These are phyloP conservation scores for Sitodiplosis mosellana DNA, from an alignment of 1,140 invertebrate species.

Conservation along the genomic window DNA sequence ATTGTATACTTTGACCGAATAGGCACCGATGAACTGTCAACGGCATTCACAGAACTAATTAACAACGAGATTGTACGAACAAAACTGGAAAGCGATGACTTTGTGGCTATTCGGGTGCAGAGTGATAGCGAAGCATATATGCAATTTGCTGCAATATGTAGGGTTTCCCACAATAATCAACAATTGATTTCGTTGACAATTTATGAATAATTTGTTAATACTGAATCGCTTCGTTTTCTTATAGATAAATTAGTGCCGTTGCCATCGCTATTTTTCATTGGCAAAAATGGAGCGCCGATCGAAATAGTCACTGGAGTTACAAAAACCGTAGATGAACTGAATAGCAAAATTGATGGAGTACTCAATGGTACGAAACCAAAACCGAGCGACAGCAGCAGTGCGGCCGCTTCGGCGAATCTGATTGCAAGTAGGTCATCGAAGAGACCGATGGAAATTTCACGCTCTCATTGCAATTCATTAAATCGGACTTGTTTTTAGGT, in stretches of 20 bases:
- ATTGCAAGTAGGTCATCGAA: not conserved
- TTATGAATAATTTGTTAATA: not conserved
- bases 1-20: not conserved
- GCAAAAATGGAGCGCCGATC: constrained; percentile 49
- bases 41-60: constrained; percentile 34
- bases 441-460: too few species aligned
- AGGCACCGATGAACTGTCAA: constrained; percentile 51
- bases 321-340: constrained; percentile 25
- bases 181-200: constrained; percentile 1
- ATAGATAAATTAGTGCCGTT: constrained; percentile 64
- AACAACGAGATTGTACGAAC: constrained; percentile 30
- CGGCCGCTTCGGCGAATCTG: constrained; percentile 9
- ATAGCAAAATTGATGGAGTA: constrained; percentile 31
- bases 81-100: constrained; percentile 35
- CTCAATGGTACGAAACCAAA: constrained; percentile 11
- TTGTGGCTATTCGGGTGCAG: constrained; percentile 54
- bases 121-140: constrained; percentile 47
- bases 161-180: constrained; percentile 25
- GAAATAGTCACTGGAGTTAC: constrained; percentile 49
- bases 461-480: too few species aligned
- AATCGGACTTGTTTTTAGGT: too few species aligned
- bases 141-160: constrained; percentile 74
- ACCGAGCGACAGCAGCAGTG: constrained; percentile 12
- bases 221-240: not conserved
- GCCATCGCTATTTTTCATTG: constrained; percentile 75